Evolutionary conservation across 2,888 invertebrate species (phyloP), one percentile per base, ranked within the genome.

Genomic region (Hyalella azteca): DNA sequence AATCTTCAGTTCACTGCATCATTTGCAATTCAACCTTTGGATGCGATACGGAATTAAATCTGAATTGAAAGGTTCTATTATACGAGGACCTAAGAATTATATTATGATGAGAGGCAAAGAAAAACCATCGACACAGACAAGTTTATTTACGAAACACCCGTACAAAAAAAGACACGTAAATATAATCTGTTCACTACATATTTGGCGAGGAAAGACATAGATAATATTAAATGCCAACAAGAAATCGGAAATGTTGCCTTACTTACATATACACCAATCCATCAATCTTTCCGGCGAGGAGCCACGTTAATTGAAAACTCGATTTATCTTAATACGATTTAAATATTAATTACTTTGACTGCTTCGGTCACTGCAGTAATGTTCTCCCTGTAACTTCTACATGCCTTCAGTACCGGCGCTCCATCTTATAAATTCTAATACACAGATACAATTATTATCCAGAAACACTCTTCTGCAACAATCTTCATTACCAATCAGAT

Each of bases 101-200:
- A 15, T 26, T 54, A 26, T 22, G 26, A 5, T 9, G 26, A 26
- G 26, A 54, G 22, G n/a, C 3, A 54, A 26, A 26, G 66, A 66
- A 66, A 66, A 9, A 36, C 13, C 9, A 1, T 4, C 15, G 36
- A 32, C 66, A 36, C 66, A 36, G 36, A 66, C 66, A 66, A 36
- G 29, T 66, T 66, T 36, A 66, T 66, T 66, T 66, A 66, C 66
- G 66, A 66, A 66, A 66, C 66, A 66, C 66, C 39, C 66, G 66
- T 66, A 66, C 66, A 66, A 66, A 66, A 54, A 66, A 66, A 36
- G 66, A 66, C 66, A 66, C 36, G 36, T 36, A 66, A 36, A 66
- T 66, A 66, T 66, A 66, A 59, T 59, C 59, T 29, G 4, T 32
- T 66, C 66, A 36, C 66, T 66, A 66, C 32, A 19, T n/a, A n/a